Percentiles rank a stretch among this genome's conserved stretches.
phyloP scores from a whole-genome alignment of 1,140 invertebrate genomes.

The Procambarus clarkii region DNA sequence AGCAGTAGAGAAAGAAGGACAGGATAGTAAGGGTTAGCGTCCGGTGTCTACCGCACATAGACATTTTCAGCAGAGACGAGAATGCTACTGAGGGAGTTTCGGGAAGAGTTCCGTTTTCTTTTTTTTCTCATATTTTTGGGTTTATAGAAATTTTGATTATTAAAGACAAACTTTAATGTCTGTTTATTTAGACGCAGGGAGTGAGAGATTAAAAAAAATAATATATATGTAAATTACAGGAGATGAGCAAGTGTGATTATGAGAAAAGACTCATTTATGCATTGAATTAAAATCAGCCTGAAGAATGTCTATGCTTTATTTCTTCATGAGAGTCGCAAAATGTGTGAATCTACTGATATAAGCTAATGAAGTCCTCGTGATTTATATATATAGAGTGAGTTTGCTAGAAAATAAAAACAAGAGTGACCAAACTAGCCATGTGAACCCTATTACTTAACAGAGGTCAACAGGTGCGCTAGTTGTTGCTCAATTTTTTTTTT shows the following conservation, averaged over 20 bases:
- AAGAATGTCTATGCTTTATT: constrained; percentile 66
- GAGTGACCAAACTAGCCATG: constrained; percentile 35
- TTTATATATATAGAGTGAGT: not conserved
- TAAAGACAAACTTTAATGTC: constrained; percentile 10
- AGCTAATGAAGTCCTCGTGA: constrained; percentile 50
- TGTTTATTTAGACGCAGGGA: constrained; percentile 48
- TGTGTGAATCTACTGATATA: constrained; percentile 64
- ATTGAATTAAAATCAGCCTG: constrained; percentile 46
- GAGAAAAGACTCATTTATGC: not conserved
- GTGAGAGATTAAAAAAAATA: not conserved
- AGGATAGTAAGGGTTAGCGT: constrained; percentile 48
- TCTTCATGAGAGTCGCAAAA: constrained; percentile 62
- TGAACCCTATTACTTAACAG: constrained; percentile 43
- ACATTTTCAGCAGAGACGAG: constrained; percentile 56
- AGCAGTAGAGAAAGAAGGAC: constrained; percentile 44
- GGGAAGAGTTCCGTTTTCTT: constrained; percentile 11
- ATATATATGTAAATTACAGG: not conserved
- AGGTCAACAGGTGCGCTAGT: constrained; percentile 31
- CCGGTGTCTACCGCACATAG: constrained; percentile 48
- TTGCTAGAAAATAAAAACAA: too few species aligned
- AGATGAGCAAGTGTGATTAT: not conserved
- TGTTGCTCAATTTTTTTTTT: too few species aligned
- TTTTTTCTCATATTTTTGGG: too few species aligned
- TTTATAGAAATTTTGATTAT: constrained; percentile 20
- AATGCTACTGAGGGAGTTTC: not conserved